Conservation (phyloP, 2,888 invertebrate genomes). For the Diadromus collaris region DNA sequence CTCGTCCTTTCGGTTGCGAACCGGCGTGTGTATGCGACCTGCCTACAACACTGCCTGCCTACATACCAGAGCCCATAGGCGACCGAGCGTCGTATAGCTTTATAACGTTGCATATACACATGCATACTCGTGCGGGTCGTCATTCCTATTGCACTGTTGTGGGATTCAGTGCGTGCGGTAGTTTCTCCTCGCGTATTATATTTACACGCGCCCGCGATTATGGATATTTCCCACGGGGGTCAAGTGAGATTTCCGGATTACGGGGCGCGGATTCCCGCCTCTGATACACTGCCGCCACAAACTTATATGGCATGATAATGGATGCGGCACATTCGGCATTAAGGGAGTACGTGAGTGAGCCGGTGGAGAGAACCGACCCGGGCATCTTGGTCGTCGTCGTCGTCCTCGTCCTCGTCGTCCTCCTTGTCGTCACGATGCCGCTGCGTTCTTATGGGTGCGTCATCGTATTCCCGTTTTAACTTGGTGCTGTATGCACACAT, state of each 20-base stretch:
- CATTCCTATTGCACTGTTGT: slow-evolving; percentile 39
- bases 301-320: slow-evolving; percentile 78
- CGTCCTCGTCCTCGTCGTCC: slow-evolving; percentile 18
- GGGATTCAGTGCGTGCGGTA: slow-evolving; percentile 67
- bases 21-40: slow-evolving; percentile 22
- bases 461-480: slow-evolving; percentile 35
- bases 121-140: slow-evolving; percentile 26
- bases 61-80: slow-evolving; percentile 42
- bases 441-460: slow-evolving; percentile 73
- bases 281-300: slow-evolving; percentile 70
- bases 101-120: slow-evolving; percentile 29
- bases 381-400: slow-evolving; percentile 8
- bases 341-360: slow-evolving; percentile 76
- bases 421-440: slow-evolving; percentile 24
- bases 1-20: slow-evolving; percentile 56
- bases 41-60: slow-evolving; percentile 16
- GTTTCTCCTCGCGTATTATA: slow-evolving; percentile 73
- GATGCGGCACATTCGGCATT: slow-evolving; percentile 74
- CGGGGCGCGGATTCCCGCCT: slow-evolving; percentile 71
- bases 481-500: slow-evolving; percentile 3
- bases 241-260: slow-evolving; percentile 76
- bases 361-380: slow-evolving; percentile 12
- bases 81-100: slow-evolving; percentile 29
- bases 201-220: slow-evolving; percentile 54
- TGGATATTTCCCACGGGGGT: slow-evolving; percentile 58